Evolutionary conservation across 2,888 invertebrate genomes (phyloP).

Genomic region (Ennomos quercinarius): DNA sequence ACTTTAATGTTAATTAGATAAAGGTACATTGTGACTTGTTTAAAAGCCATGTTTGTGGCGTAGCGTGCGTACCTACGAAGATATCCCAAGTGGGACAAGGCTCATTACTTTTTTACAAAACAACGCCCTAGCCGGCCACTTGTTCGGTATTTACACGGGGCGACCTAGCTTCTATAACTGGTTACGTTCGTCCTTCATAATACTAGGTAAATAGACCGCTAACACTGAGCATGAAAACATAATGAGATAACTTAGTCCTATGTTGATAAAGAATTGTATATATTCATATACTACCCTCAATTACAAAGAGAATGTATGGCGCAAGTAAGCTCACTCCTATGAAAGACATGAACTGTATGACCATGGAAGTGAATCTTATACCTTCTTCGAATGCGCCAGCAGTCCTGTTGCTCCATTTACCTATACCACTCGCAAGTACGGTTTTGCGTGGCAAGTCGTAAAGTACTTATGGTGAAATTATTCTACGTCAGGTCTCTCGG

Average conservation of each 20-base stretch:
- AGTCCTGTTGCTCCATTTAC: too few species aligned
- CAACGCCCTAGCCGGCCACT: conserved; percentile 23
- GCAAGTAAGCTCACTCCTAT: too few species aligned
- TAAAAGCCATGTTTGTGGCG: conserved; percentile 47
- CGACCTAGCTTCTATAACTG: conserved; percentile 23
- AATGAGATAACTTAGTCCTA: background rate
- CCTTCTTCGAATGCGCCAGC: too few species aligned
- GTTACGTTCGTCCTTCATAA: conserved; percentile 28
- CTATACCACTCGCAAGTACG: too few species aligned
- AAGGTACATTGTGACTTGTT: conserved; percentile 15
- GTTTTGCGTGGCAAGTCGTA: too few species aligned
- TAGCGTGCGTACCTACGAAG: conserved; percentile 37
- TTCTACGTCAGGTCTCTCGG: too few species aligned
- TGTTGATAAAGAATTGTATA: background rate
- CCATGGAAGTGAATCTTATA: too few species aligned
- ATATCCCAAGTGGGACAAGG: conserved; percentile 46
- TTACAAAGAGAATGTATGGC: background rate
- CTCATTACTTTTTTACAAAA: conserved; percentile 44
- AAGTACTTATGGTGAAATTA: too few species aligned
- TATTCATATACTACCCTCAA: background rate
- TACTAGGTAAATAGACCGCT: conserved; percentile 14
- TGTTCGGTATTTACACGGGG: conserved; percentile 28
- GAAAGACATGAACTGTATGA: too few species aligned
- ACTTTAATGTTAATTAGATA: too few species aligned
- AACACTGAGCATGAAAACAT: conserved; percentile 12